These are phyloP conservation scores for Mycogona germanica DNA, from an alignment of 2,888 invertebrate genomes.

Conservation along the genomic window DNA sequence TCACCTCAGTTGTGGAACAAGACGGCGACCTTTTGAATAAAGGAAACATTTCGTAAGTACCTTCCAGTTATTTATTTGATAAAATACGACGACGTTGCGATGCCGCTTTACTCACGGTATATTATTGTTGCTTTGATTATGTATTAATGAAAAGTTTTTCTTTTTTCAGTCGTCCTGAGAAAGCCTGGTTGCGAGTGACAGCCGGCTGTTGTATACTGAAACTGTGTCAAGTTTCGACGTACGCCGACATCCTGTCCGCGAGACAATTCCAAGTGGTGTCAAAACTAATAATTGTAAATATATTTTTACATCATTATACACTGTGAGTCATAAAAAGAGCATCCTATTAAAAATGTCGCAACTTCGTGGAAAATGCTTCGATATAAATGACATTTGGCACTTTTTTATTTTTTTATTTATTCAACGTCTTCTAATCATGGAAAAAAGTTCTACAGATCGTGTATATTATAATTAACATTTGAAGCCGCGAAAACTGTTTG, in stretches of 20 bases:
- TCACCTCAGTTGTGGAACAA: slow-evolving; percentile 85
- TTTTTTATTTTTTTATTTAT: no score
- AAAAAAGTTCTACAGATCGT: no score
- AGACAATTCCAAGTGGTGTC: slow-evolving; percentile 92
- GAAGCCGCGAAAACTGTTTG: no score
- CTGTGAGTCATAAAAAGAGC: no score
- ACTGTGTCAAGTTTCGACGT: slow-evolving; percentile 92
- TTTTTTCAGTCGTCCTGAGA: slow-evolving; percentile 62
- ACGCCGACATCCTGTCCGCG: slow-evolving; percentile 84
- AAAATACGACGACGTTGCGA: not conserved
- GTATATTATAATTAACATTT: no score
- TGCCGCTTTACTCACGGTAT: not conserved
- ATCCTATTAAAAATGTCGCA: no score
- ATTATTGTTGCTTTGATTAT: not conserved
- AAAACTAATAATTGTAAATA: slow-evolving; percentile 64
- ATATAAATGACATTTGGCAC: no score
- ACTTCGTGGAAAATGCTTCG: no score
- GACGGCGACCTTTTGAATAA: slow-evolving; percentile 66
- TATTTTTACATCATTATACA: no score
- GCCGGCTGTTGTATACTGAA: slow-evolving; percentile 95
- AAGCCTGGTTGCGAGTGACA: slow-evolving; percentile 81
- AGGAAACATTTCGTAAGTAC: slow-evolving; percentile 37
- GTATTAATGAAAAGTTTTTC: not conserved
- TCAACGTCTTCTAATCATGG: no score
- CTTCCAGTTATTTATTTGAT: not conserved